A percentile compares a stretch with the other conserved stretches of the same genome.
Conservation (phyloP, 1,140 invertebrate genomes). For the Drosophila ogumai region DNA sequence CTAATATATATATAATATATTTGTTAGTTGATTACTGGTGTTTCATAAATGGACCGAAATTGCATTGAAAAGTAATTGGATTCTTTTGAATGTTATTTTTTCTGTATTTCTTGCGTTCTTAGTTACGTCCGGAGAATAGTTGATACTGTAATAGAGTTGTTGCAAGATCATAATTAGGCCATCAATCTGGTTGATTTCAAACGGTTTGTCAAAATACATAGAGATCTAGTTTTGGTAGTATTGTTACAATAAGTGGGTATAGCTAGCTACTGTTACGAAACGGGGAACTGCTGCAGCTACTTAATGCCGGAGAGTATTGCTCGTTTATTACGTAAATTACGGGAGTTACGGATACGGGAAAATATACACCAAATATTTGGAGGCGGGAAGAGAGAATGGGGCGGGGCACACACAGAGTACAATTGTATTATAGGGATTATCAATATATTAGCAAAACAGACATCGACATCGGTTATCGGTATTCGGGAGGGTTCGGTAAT, state of each 20-base stretch:
- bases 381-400: conserved; percentile 6
- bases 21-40: conserved; percentile 65
- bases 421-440: conserved; percentile 5
- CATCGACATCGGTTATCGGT: conserved; percentile 36
- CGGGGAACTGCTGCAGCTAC: conserved; percentile 35
- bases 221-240: conserved; percentile 26
- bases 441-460: conserved; percentile 30
- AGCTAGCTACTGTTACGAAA: conserved; percentile 56
- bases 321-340: conserved; percentile 39
- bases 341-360: conserved; percentile 33
- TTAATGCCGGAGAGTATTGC: conserved; percentile 17
- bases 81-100: conserved; percentile 48
- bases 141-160: conserved; percentile 83
- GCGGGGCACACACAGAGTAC: conserved; percentile 32
- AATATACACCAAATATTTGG: conserved; percentile 39
- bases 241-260: conserved; percentile 27
- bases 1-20: conserved; percentile 49
- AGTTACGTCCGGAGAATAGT: conserved; percentile 83
- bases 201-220: conserved; percentile 63
- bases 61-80: conserved; percentile 73
- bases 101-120: conserved; percentile 42
- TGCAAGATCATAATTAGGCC: conserved; percentile 77
- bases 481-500: conserved; percentile 9
- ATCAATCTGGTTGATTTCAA: conserved; percentile 68
- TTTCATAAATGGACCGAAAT: conserved; percentile 79